Evolutionary conservation across 2,113 vertebrate genomes (phyloP).

Genomic region (Anser cygnoides): DNA sequence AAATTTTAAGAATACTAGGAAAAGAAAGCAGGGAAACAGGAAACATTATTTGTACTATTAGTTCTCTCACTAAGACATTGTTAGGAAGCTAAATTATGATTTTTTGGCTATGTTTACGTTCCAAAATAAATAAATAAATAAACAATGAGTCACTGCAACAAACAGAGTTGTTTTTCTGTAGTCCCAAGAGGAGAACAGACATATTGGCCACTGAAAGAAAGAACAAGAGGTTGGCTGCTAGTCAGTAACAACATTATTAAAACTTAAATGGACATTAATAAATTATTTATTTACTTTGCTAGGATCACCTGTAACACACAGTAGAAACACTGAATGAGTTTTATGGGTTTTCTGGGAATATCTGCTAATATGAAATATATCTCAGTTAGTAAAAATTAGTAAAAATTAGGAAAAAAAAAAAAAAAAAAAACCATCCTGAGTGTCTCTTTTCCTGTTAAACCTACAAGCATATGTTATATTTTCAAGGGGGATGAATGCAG

Average conservation of each 20-base stretch:
- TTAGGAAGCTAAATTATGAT: not conserved
- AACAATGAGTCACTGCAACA: not conserved
- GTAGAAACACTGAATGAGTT: rapidly evolving
- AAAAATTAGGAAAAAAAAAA: not conserved
- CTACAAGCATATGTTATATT: not conserved
- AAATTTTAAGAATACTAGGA: not conserved
- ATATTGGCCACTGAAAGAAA: not conserved
- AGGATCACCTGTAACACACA: not conserved
- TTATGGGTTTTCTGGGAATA: not conserved
- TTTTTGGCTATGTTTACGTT: not conserved
- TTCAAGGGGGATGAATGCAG: not conserved
- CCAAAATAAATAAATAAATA: not conserved
- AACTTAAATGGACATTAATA: not conserved
- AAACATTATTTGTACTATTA: not conserved
- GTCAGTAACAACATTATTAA: not conserved
- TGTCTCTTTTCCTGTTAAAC: not conserved
- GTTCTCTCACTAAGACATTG: not conserved
- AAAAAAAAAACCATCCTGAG: not conserved
- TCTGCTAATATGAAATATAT: not conserved
- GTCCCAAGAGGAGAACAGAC: not conserved
- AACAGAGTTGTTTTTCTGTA: not conserved
- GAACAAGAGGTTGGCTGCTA: not conserved
- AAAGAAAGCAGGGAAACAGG: not conserved
- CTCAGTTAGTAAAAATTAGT: not conserved
- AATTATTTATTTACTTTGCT: not conserved